These are phyloP conservation scores for Antechinus stuartii DNA, from an alignment of 2,113 vertebrate species.

Conservation along the genomic window DNA sequence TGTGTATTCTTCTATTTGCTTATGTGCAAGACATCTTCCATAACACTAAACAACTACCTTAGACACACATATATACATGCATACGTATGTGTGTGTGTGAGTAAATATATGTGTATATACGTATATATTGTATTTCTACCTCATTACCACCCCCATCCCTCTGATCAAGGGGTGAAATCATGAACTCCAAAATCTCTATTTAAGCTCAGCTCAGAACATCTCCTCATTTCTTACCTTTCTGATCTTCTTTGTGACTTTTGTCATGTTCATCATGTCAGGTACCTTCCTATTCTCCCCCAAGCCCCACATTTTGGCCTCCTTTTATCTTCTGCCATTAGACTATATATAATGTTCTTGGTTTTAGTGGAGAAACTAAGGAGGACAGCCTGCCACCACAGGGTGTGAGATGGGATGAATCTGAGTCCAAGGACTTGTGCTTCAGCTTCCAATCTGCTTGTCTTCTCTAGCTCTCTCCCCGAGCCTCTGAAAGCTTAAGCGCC, in stretches of 20 bases:
- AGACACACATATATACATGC: background rate
- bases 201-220: background rate
- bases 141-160: background rate
- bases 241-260: background rate
- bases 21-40: background rate
- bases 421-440: too few species aligned
- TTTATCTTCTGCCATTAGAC: background rate
- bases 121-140: background rate
- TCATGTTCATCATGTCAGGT: background rate
- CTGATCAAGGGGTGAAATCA: background rate
- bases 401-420: too few species aligned
- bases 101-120: too few species aligned
- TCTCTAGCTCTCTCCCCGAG: too few species aligned
- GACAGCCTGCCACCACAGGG: too few species aligned
- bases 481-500: too few species aligned
- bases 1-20: background rate
- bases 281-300: background rate
- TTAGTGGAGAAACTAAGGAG: too few species aligned
- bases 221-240: background rate
- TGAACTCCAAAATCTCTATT: background rate
- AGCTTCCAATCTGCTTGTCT: too few species aligned
- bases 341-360: too few species aligned
- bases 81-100: too few species aligned
- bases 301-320: background rate
- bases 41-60: background rate